phyloP scores from a whole-genome alignment of 2,888 invertebrate genomes.

The Pheosia gnoma region DNA sequence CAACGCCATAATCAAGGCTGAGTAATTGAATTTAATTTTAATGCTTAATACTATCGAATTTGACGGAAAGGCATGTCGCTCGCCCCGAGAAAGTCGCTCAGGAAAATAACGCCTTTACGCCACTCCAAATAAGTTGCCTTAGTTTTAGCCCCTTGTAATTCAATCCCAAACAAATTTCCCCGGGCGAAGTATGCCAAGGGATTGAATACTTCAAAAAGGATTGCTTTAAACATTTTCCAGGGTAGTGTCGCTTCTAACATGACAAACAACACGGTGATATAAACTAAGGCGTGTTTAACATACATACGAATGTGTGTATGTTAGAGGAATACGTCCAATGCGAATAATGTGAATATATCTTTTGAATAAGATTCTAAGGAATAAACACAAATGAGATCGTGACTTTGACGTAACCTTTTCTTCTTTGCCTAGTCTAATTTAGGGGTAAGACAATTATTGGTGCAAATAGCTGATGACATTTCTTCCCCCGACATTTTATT shows the following conservation, averaged over 20 bases:
- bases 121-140: constrained; percentile 22
- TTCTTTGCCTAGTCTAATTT: too few relatives aligned
- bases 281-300: background rate
- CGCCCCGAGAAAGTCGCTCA: background rate
- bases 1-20: background rate
- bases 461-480: too few relatives aligned
- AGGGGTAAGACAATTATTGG: too few relatives aligned
- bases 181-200: constrained; percentile 26
- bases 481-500: too few relatives aligned
- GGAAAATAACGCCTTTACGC: background rate
- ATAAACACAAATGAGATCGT: too few relatives aligned
- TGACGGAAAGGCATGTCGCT: background rate
- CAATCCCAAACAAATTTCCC: constrained; percentile 33
- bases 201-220: constrained; percentile 31
- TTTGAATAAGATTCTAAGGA: too few relatives aligned
- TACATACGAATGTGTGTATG: background rate
- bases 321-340: too few relatives aligned
- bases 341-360: too few relatives aligned
- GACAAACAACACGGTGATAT: background rate
- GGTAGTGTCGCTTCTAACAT: constrained; percentile 16
- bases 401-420: too few relatives aligned
- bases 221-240: constrained; percentile 22
- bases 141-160: constrained; percentile 31
- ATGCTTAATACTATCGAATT: constrained; percentile 15
- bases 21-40: constrained; percentile 3